Percentiles rank a stretch among this genome's conserved stretches.
Conservation (phyloP, 2,113 vertebrate species). For the Cavia aperea region DNA sequence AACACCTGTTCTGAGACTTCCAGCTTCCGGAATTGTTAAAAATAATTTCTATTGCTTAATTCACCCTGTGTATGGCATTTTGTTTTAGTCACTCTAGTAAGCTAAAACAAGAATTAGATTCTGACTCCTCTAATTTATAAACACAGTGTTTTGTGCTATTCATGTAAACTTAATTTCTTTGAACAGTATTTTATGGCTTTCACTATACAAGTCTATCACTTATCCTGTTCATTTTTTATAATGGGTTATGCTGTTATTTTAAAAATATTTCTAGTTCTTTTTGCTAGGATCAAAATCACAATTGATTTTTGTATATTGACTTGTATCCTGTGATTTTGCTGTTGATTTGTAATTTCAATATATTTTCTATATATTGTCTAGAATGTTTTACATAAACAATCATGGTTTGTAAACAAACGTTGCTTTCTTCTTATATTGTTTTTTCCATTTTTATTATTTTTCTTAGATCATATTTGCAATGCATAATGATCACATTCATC, state of each 20-base stretch:
- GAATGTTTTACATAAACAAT: not conserved
- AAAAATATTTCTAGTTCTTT: not conserved
- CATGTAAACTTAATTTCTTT: not conserved
- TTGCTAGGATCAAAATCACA: not conserved
- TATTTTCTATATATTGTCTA: not conserved
- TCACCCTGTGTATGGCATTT: not conserved
- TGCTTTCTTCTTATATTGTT: not conserved
- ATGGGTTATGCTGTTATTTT: not conserved
- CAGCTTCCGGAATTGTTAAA: not conserved
- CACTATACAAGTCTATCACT: not conserved
- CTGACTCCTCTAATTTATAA: not conserved
- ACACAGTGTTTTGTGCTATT: not conserved
- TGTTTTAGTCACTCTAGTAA: not conserved
- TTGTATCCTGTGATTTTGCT: not conserved
- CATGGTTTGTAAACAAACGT: not conserved
- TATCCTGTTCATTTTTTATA: not conserved
- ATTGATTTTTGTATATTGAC: not conserved
- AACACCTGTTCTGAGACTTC: not conserved
- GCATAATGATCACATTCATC: not conserved
- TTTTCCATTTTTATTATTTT: not conserved
- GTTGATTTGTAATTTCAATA: not conserved
- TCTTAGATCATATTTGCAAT: not conserved
- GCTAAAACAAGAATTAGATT: not conserved
- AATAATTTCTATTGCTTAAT: not conserved
- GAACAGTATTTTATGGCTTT: not conserved